Conservation (phyloP, 1,140 invertebrate genomes). For the Aphaenogaster floridana region DNA sequence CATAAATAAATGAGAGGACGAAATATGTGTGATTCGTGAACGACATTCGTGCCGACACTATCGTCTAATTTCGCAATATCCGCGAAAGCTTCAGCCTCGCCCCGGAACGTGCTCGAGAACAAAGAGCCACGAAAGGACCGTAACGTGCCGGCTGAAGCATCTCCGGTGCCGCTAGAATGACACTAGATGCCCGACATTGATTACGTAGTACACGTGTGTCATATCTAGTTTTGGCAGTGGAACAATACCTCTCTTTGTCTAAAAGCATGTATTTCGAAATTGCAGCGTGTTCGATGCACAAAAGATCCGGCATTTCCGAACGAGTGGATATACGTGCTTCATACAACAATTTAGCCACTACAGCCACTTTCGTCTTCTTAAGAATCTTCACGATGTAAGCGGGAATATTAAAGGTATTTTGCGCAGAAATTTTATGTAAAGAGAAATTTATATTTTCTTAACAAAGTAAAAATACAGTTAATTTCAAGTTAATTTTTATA, state of each 20-base stretch:
- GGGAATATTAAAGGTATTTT: not conserved
- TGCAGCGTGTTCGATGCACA: slow-evolving; percentile 22
- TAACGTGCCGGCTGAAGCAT: slow-evolving; percentile 75
- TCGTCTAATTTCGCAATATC: slow-evolving; percentile 21
- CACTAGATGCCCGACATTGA: slow-evolving; percentile 84
- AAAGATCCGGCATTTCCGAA: slow-evolving; percentile 15
- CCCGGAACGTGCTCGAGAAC: slow-evolving; percentile 78
- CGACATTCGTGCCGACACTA: not conserved
- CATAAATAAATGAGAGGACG: slow-evolving; percentile 25
- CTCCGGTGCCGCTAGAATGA: slow-evolving; percentile 65
- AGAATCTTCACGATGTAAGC: not conserved
- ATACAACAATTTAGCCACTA: slow-evolving; percentile 46
- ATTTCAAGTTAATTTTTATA: not conserved
- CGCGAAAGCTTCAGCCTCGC: not conserved
- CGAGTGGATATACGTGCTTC: slow-evolving; percentile 21
- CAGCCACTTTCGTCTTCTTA: not conserved
- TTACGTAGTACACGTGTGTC: slow-evolving; percentile 82
- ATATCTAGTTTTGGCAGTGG: slow-evolving; percentile 76
- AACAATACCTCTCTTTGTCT: slow-evolving; percentile 75
- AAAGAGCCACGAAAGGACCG: slow-evolving; percentile 78
- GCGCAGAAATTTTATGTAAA: not conserved
- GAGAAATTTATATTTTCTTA: not conserved
- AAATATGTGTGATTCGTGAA: slow-evolving; percentile 11
- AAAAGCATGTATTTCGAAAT: slow-evolving; percentile 53
- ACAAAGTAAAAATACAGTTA: not conserved